Base-by-base conservation (phyloP, 2,888 invertebrate genomes). In the Volucella zonaria region DNA sequence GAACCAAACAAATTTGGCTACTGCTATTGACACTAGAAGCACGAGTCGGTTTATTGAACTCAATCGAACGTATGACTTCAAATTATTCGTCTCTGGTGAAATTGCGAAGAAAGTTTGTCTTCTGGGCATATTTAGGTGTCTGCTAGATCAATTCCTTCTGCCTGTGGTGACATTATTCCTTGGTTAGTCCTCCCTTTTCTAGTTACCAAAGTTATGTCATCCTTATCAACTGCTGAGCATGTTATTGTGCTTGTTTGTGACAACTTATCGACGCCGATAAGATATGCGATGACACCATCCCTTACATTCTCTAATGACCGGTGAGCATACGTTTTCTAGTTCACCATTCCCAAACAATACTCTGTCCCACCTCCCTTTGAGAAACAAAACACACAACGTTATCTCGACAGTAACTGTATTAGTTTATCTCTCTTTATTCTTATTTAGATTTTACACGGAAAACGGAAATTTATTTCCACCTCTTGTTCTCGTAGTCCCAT, bases 401-500 rank as follows among this genome's bases (percentile, higher is more conserved):
- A 2, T 42, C 43, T 54, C 23, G 64, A 14, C 49, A 68, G 68
- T 61, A 77, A 38, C 51, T 74, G 31, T 31, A 15, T 23, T 76
- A 51, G 12, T 56, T 78, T 54, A 71, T 73, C 58, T 71, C n/a
- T 68, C 71, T 85, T 85, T 85, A 81, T 76, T 80, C 85, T 81
- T 81, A 85, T 58, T 62, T 73, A 80, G 68, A 71, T 68, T 61
- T 54, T 54, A 73, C 23, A 80, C 59, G 42, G 51, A 75, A 49
- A 52, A 31, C 52, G 62, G 31, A 40, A 90, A 89, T 43, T 81
- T 80, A 80, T 59, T 98, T 98, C 98, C 98, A 98, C 91, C 95
- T 94, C 90, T 96, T 95, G 93, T 96, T 97, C 90, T 97, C 97
- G 91, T 97, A 98, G 92, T 98, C 98, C 95, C 96, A 98, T 89